Conservation (phyloP, 2,113 vertebrate species). For the Morone saxatilis region DNA sequence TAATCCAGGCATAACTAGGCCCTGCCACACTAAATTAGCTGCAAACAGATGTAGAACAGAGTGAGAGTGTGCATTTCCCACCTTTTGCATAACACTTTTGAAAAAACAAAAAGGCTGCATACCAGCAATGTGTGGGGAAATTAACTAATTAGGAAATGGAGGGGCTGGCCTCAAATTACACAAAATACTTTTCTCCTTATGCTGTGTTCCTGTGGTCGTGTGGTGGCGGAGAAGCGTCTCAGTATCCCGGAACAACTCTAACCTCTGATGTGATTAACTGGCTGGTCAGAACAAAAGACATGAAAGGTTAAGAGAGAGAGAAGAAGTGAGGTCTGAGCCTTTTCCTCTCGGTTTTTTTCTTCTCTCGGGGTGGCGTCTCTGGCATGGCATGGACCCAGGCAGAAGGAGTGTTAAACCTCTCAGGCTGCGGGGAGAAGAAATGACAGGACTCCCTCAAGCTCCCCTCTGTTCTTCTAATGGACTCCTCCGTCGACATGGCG, state of each 20-base stretch:
- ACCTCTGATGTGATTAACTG: constrained; percentile 43
- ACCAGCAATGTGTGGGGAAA: constrained; percentile 53
- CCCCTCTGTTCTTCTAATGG: constrained; percentile 91
- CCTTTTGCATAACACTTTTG: constrained; percentile 55
- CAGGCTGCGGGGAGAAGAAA: constrained; percentile 84
- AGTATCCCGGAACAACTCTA: constrained; percentile 20
- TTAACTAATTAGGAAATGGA: constrained; percentile 69
- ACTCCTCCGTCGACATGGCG: constrained; percentile 86
- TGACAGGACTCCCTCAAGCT: constrained; percentile 88
- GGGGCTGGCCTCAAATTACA: constrained; percentile 47
- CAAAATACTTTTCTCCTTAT: constrained; percentile 52
- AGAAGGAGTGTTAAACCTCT: constrained; percentile 87
- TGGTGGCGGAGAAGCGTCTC: constrained; percentile 7
- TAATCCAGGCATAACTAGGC: constrained; percentile 77
- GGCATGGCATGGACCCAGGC: constrained; percentile 62
- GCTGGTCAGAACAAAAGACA: constrained; percentile 67
- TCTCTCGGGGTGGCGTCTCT: constrained; percentile 63
- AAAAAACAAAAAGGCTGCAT: constrained; percentile 32
- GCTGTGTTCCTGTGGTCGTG: constrained; percentile 45
- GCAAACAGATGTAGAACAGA: constrained; percentile 68
- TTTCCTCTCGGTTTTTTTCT: constrained; percentile 35
- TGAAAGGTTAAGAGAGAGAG: constrained; percentile 59
- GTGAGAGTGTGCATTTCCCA: constrained; percentile 70
- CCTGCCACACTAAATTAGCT: constrained; percentile 79
- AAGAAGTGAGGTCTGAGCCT: constrained; percentile 41